Evolutionary conservation across 2,113 vertebrate species (phyloP).

Genomic region (Tauraco erythrolophus): DNA sequence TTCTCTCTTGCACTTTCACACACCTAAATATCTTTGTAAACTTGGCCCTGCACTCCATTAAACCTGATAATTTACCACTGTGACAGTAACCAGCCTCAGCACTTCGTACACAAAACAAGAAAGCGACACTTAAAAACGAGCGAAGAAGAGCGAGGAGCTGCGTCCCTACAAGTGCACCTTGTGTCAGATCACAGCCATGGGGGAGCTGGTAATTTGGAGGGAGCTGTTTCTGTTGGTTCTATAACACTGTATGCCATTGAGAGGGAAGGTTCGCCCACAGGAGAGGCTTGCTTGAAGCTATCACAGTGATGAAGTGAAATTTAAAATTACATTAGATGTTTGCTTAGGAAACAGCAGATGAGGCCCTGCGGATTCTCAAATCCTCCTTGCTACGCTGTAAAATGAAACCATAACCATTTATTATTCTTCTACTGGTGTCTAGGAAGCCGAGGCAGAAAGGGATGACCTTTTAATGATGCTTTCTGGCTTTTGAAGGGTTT

Average conservation of each 20-base stretch:
- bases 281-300: conserved; percentile 43
- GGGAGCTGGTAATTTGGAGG: neutral
- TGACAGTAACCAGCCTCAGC: conserved; percentile 2
- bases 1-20: neutral
- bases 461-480: conserved; percentile 68
- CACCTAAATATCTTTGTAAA: neutral
- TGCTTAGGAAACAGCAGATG: conserved; percentile 77
- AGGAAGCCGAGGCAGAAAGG: conserved; percentile 43
- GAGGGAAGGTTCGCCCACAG: neutral
- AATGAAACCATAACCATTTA: conserved; percentile 71
- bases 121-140: neutral
- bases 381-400: conserved; percentile 59
- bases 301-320: conserved; percentile 75
- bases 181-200: neutral
- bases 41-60: neutral
- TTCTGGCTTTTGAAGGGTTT: conserved; percentile 59
- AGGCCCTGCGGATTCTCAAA: conserved; percentile 76
- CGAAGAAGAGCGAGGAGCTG: neutral
- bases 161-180: neutral
- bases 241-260: neutral
- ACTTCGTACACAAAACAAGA: neutral
- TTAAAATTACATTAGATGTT: conserved; percentile 78
- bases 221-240: conserved; percentile 7
- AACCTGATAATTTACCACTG: neutral
- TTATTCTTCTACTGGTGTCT: conserved; percentile 36